These are phyloP conservation scores for Casuarius casuarius DNA, from an alignment of 2,113 vertebrate genomes.

Conservation along the genomic window DNA sequence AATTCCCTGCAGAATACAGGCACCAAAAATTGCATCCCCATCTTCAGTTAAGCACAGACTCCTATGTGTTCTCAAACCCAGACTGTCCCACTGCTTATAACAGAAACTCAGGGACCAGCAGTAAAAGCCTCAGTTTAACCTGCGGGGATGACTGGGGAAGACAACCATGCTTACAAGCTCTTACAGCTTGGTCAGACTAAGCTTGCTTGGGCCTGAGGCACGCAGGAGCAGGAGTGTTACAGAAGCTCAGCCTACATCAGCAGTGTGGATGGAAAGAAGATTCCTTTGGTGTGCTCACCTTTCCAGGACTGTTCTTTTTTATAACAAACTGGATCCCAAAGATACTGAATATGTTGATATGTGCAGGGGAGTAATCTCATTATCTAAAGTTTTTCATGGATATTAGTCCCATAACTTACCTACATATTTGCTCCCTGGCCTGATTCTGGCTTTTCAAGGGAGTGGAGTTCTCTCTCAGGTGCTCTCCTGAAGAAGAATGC, in stretches of 20 bases:
- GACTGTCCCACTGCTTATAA: not conserved
- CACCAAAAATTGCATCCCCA: not conserved
- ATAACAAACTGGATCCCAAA: not conserved
- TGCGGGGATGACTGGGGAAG: not conserved
- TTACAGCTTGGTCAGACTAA: not conserved
- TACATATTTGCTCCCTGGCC: not conserved
- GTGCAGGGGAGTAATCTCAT: fast-evolving
- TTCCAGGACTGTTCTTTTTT: not conserved
- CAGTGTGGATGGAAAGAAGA: not conserved
- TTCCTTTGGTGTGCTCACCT: not conserved
- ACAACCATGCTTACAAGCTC: not conserved
- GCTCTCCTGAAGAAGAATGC: not conserved
- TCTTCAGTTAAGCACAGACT: not conserved
- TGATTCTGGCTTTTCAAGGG: not conserved
- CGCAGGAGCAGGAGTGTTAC: not conserved
- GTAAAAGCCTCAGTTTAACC: not conserved
- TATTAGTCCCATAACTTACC: not conserved
- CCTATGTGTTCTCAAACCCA: not conserved
- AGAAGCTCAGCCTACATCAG: not conserved
- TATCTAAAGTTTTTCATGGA: not conserved
- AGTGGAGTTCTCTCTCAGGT: not conserved
- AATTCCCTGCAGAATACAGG: not conserved
- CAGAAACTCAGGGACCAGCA: not conserved
- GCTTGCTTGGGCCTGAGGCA: not conserved
- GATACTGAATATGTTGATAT: not conserved